A percentile compares a stretch with the other conserved stretches of the same genome.
phyloP scores from a whole-genome alignment of 1,140 invertebrate genomes.

The Episyrphus balteatus region DNA sequence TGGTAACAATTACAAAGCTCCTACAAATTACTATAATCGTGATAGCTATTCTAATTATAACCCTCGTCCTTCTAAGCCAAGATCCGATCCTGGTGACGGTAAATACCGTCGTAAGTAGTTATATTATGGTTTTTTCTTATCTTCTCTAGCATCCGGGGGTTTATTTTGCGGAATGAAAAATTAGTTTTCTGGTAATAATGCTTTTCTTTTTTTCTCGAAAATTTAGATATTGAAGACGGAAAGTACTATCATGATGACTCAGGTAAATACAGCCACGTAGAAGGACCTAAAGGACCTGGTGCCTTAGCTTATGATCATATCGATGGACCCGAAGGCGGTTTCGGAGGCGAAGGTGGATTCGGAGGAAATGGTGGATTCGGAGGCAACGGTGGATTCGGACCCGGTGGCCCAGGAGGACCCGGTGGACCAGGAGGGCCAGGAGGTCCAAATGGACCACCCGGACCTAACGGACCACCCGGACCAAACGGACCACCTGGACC shows the following conservation, averaged over 20 bases:
- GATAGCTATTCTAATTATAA: no score
- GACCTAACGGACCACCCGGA: constrained; percentile 27
- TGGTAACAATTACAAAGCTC: no score
- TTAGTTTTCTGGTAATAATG: no score
- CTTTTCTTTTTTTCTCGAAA: no score
- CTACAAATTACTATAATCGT: no score
- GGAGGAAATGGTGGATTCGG: constrained; percentile 25
- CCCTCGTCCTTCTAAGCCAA: no score
- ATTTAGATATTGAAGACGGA: constrained; percentile 29
- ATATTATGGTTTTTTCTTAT: no score
- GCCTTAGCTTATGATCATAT: constrained; percentile 40
- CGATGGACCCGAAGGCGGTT: constrained; percentile 33
- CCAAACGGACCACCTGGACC: constrained; percentile 25
- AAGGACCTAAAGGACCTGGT: constrained; percentile 38
- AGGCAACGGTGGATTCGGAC: constrained; percentile 25
- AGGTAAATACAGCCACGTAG: constrained; percentile 40
- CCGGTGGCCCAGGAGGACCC: constrained; percentile 27
- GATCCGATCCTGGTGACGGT: no score
- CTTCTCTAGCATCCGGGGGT: no score
- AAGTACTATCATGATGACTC: constrained; percentile 43
- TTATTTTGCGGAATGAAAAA: no score
- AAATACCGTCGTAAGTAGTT: no score
- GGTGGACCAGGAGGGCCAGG: constrained; percentile 24
- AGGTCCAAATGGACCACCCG: constrained; percentile 27
- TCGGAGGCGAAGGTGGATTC: constrained; percentile 21